Conservation (phyloP, 1,140 invertebrate genomes). For the Cotesia glomerata region DNA sequence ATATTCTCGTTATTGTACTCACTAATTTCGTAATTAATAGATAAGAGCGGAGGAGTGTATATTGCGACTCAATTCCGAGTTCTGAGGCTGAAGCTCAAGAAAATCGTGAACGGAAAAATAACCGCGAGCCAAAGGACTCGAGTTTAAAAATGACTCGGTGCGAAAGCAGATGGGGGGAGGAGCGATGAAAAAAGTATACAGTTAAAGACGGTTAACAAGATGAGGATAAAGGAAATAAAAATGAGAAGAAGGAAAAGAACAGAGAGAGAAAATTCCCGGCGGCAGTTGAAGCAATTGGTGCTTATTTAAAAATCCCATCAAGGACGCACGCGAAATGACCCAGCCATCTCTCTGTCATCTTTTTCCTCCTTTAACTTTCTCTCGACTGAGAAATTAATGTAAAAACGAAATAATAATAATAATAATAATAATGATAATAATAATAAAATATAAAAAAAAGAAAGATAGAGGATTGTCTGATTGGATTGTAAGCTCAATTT, state of each 20-base stretch:
- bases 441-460: constrained; percentile 11
- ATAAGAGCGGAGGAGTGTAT: no score
- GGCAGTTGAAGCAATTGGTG: constrained; percentile 59
- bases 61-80: no score
- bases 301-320: constrained; percentile 63
- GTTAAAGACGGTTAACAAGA: background rate
- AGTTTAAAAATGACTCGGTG: background rate
- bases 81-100: no score
- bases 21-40: no score
- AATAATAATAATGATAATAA: constrained; percentile 29
- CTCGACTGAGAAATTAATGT: background rate
- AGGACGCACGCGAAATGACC: constrained; percentile 55
- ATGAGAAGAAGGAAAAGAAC: background rate
- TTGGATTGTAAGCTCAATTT: constrained; percentile 61
- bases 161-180: no score
- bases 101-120: background rate
- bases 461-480: constrained; percentile 42
- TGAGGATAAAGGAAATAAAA: background rate
- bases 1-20: no score
- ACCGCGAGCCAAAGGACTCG: background rate
- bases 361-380: constrained; percentile 26
- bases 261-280: constrained; percentile 40
- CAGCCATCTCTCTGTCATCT: constrained; percentile 33
- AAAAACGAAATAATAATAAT: background rate
- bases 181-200: constrained; percentile 3